Conservation (phyloP, 2,888 invertebrate genomes). For the Parapristionchus giblindavisi region DNA sequence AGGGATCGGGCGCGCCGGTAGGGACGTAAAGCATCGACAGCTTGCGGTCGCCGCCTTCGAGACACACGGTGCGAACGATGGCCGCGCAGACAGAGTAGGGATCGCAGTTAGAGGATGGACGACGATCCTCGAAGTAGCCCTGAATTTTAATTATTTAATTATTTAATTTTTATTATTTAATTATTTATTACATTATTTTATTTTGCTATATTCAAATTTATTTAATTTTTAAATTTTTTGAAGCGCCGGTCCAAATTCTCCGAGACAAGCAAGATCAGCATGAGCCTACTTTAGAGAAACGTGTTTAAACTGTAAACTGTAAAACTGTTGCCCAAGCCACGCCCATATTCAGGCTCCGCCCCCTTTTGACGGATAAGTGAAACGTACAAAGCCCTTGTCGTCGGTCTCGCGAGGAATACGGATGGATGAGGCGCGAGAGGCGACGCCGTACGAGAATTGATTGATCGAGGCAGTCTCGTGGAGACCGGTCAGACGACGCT, state of each 20-base stretch:
- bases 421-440: conserved; percentile 66
- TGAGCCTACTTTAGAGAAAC: no score
- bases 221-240: no score
- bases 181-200: no score
- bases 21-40: conserved; percentile 56
- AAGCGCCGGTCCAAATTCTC: no score
- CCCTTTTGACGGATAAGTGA: no score
- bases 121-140: conserved; percentile 70
- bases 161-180: no score
- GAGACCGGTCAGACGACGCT: conserved; percentile 88
- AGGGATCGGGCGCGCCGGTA: conserved; percentile 2
- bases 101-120: conserved; percentile 70
- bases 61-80: conserved; percentile 65
- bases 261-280: no score
- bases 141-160: conserved; percentile 40
- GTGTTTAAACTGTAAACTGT: no score
- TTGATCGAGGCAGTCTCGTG: conserved; percentile 97
- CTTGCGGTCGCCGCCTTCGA: conserved; percentile 61
- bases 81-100: conserved; percentile 65
- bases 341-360: no score
- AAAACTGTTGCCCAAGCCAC: no score
- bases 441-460: conserved; percentile 79
- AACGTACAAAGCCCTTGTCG: conserved; percentile 63
- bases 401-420: conserved; percentile 68
- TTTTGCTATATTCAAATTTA: no score